A percentile compares a stretch with the other conserved stretches of the same genome.
Evolutionary conservation across 2,888 invertebrate species (phyloP).

Genomic region (Macrosoma leucophasiata): DNA sequence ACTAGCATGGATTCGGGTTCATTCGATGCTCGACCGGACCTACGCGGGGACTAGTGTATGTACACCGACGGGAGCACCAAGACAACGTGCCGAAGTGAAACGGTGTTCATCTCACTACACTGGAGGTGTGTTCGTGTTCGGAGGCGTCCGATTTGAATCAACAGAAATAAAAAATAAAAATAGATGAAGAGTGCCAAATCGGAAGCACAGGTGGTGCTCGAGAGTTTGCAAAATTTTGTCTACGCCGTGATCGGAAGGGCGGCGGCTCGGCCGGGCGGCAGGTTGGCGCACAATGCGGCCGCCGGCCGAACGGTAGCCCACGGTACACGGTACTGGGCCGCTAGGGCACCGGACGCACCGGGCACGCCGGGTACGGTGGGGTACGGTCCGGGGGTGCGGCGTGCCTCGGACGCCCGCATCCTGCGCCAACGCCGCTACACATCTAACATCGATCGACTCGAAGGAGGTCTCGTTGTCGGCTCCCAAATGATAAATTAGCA

Average conservation of each 20-base stretch:
- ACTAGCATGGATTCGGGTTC: slow-evolving; percentile 23
- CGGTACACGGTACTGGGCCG: slow-evolving; percentile 4
- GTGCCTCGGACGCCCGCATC: too few relatives aligned
- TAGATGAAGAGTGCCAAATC: slow-evolving; percentile 67
- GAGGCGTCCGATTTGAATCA: slow-evolving; percentile 41
- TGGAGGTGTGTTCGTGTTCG: slow-evolving; percentile 43
- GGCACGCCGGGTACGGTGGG: too few relatives aligned
- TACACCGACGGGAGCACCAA: slow-evolving; percentile 36
- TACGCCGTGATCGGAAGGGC: slow-evolving; percentile 58
- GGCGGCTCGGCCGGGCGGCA: slow-evolving; percentile 25
- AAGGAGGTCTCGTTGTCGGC: slow-evolving; percentile 58
- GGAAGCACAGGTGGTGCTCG: slow-evolving; percentile 71
- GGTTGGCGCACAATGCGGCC: not conserved
- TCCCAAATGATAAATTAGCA: slow-evolving; percentile 72
- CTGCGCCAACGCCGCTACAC: slow-evolving; percentile 42
- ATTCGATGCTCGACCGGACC: slow-evolving; percentile 16
- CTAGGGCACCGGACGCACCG: too few relatives aligned
- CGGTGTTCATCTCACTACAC: slow-evolving; percentile 34
- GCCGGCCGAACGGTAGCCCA: too few relatives aligned
- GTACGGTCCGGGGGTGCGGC: too few relatives aligned
- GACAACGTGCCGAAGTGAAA: slow-evolving; percentile 32
- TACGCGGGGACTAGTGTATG: slow-evolving; percentile 40
- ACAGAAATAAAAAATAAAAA: slow-evolving; percentile 50
- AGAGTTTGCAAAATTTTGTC: slow-evolving; percentile 63
- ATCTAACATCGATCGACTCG: slow-evolving; percentile 58